phyloP scores from a whole-genome alignment of 2,113 vertebrate genomes.

The Pica pica region DNA sequence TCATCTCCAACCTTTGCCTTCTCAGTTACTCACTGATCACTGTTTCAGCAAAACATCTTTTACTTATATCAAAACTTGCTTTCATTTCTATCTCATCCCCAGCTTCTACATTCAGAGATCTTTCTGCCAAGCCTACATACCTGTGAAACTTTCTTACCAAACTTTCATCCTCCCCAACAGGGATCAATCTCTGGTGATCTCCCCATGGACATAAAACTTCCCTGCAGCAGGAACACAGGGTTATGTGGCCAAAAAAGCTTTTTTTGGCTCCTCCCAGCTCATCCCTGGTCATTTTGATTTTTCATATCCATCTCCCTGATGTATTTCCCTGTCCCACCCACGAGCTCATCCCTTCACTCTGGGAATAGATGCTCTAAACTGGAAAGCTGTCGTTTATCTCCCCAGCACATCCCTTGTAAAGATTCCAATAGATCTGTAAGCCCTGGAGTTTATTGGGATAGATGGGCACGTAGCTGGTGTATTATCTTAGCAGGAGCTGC shows the following conservation, averaged over 20 bases:
- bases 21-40: too few relatives aligned
- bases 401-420: not conserved
- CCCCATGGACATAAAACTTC: rapidly evolving
- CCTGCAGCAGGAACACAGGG: not conserved
- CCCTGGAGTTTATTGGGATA: not conserved
- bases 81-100: too few relatives aligned
- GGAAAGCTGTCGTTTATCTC: not conserved
- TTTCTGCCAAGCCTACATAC: too few relatives aligned
- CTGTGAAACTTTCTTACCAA: too few relatives aligned
- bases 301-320: not conserved
- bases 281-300: not conserved
- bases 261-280: not conserved
- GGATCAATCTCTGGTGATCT: not conserved
- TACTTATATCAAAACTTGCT: too few relatives aligned
- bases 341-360: not conserved
- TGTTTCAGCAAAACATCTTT: too few relatives aligned
- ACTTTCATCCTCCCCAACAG: too few relatives aligned
- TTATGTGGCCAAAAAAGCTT: not conserved
- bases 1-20: too few relatives aligned
- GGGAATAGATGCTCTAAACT: not conserved
- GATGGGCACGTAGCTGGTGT: conserved; percentile 10
- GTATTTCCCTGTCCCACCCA: not conserved
- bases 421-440: not conserved
- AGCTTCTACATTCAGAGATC: too few relatives aligned
- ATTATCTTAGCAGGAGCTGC: conserved; percentile 36